Evolutionary conservation across 2,113 vertebrate genomes (phyloP).

Genomic region (Eptesicus fuscus): DNA sequence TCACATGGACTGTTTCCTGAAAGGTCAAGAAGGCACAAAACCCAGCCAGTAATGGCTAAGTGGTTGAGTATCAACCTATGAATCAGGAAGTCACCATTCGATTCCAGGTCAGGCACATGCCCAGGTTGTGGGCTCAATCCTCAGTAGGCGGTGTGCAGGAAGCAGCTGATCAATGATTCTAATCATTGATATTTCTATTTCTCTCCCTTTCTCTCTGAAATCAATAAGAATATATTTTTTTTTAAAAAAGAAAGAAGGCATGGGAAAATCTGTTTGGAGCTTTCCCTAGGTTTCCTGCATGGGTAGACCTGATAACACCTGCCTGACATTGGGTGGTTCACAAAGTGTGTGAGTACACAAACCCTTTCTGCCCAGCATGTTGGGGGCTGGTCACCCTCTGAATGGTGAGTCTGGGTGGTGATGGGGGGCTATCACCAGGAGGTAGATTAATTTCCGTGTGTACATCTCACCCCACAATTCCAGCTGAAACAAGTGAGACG

Average conservation of each 20-base stretch:
- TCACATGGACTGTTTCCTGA: not conserved
- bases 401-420: not conserved
- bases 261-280: not conserved
- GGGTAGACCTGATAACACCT: not conserved
- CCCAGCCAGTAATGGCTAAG: too few relatives aligned
- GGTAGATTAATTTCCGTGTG: not conserved
- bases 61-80: too few relatives aligned
- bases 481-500: not conserved
- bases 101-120: too few relatives aligned
- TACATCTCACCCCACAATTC: slow-evolving; percentile 21
- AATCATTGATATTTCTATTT: too few relatives aligned
- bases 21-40: not conserved
- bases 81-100: too few relatives aligned
- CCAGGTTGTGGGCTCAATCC: too few relatives aligned
- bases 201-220: too few relatives aligned
- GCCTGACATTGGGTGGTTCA: not conserved
- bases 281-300: not conserved
- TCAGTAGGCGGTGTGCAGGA: too few relatives aligned
- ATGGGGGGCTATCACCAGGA: not conserved
- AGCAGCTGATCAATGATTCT: too few relatives aligned
- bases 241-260: not conserved
- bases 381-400: not conserved
- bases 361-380: not conserved
- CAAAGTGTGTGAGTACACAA: not conserved
- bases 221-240: too few relatives aligned